A percentile compares a stretch with the other conserved stretches of the same genome.
Conservation (phyloP, 2,888 invertebrate species). For the Crossocerus cetratus region DNA sequence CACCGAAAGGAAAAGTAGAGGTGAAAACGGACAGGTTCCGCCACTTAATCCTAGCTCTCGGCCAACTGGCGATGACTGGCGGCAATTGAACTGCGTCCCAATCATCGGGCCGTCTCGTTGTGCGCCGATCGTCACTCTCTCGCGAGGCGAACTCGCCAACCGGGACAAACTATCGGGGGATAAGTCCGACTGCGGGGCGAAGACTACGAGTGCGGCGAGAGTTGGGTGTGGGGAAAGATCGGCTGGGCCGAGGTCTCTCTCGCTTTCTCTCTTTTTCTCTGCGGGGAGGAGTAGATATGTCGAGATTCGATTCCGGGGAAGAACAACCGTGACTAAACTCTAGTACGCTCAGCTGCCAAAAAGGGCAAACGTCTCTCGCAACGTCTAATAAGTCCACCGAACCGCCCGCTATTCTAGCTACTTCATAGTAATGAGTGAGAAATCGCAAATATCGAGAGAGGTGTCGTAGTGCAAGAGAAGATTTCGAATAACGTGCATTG, state of each 20-base stretch:
- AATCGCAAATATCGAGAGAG: constrained; percentile 5
- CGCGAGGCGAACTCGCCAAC: no score
- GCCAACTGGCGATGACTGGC: no score
- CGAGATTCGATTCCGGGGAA: not conserved
- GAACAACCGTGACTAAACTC: not conserved
- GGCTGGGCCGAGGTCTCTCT: no score
- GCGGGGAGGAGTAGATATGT: not conserved
- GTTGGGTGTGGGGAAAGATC: no score
- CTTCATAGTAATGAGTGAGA: constrained; percentile 3
- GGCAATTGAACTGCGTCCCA: no score
- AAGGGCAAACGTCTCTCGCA: constrained; percentile 28
- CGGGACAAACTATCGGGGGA: not conserved
- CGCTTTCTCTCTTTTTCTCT: no score
- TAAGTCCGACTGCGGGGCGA: not conserved
- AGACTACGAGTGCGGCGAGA: not conserved
- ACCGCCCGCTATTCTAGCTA: constrained; percentile 2
- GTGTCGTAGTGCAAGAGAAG: constrained; percentile 16
- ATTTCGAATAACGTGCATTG: not conserved
- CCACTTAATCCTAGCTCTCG: no score
- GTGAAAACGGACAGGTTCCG: not conserved
- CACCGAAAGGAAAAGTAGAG: not conserved
- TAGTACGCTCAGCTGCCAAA: constrained; percentile 48
- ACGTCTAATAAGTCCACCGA: not conserved
- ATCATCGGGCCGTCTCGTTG: no score
- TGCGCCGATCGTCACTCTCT: no score